Evolutionary conservation across 2,888 invertebrate genomes (phyloP).

Genomic region (Pseudococcus viburni): DNA sequence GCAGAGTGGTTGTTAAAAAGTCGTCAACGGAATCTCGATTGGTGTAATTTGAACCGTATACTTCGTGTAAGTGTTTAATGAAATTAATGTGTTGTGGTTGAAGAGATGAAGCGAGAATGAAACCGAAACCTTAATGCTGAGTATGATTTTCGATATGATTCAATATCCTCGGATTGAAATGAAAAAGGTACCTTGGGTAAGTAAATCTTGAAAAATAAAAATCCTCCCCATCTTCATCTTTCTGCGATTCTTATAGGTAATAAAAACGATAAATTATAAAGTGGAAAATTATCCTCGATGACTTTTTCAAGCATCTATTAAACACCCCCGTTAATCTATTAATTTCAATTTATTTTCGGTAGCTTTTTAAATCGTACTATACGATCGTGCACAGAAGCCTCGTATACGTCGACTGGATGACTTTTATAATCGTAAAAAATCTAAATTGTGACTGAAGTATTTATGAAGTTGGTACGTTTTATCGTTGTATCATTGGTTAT

Average conservation of each 20-base stretch:
- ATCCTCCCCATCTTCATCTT: too few species aligned
- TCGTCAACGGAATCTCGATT: slow-evolving; percentile 41
- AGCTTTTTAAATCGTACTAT: not conserved
- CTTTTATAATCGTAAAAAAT: slow-evolving; percentile 43
- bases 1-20: slow-evolving; percentile 39
- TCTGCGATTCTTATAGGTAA: too few species aligned
- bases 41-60: not conserved
- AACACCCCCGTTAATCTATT: slow-evolving; percentile 14
- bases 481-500: slow-evolving; percentile 28
- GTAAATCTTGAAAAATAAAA: too few species aligned
- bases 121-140: not conserved
- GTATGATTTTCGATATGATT: not conserved
- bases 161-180: too few species aligned
- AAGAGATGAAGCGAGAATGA: not conserved
- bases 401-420: slow-evolving; percentile 16
- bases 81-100: not conserved
- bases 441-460: slow-evolving; percentile 50
- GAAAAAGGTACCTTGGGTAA: too few species aligned
- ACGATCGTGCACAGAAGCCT: not conserved
- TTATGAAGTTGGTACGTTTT: slow-evolving; percentile 42
- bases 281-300: not conserved
- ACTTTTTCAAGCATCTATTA: slow-evolving; percentile 9
- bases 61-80: not conserved
- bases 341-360: slow-evolving; percentile 30
- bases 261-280: too few species aligned